Percentiles rank a stretch among this genome's conserved stretches.
Conservation (phyloP, 2,888 invertebrate species). For the Ischnus inquisitorius region DNA sequence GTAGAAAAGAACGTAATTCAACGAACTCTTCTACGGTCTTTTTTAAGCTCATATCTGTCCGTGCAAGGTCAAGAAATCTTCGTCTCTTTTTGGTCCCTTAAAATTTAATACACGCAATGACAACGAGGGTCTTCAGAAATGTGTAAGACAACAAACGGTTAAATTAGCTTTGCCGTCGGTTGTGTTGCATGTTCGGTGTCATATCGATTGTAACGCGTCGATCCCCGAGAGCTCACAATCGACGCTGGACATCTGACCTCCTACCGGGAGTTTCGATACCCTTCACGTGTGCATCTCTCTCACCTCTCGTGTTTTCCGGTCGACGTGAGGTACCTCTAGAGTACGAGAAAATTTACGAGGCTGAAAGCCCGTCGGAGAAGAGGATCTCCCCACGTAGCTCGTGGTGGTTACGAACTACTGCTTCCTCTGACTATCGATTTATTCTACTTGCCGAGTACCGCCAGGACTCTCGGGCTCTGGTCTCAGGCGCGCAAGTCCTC, state of each 20-base stretch:
- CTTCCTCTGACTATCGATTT: slow-evolving; percentile 60
- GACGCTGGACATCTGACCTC: slow-evolving; percentile 39
- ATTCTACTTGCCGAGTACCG: slow-evolving; percentile 39
- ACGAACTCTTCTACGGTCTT: too few relatives aligned
- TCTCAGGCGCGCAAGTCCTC: slow-evolving; percentile 47
- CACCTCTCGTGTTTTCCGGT: slow-evolving; percentile 50
- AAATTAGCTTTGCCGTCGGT: background rate
- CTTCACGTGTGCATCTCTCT: slow-evolving; percentile 37
- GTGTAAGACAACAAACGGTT: too few relatives aligned
- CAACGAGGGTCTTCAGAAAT: too few relatives aligned
- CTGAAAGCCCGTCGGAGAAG: slow-evolving; percentile 14
- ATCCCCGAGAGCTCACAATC: slow-evolving; percentile 22
- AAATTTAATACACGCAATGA: too few relatives aligned
- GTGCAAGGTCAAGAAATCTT: too few relatives aligned
- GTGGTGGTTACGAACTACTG: slow-evolving; percentile 31
- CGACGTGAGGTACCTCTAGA: slow-evolving; percentile 38
- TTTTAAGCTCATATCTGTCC: too few relatives aligned
- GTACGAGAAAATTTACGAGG: slow-evolving; percentile 58
- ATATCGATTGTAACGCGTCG: slow-evolving; percentile 9
- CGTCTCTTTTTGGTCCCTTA: too few relatives aligned
- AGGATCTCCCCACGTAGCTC: slow-evolving; percentile 45
- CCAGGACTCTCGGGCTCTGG: slow-evolving; percentile 23
- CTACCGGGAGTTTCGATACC: slow-evolving; percentile 57
- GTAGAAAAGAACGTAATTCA: too few relatives aligned
- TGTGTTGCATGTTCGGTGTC: background rate